These are phyloP conservation scores for Sinhomidia bicolor DNA, from an alignment of 2,888 invertebrate genomes.

Conservation along the genomic window DNA sequence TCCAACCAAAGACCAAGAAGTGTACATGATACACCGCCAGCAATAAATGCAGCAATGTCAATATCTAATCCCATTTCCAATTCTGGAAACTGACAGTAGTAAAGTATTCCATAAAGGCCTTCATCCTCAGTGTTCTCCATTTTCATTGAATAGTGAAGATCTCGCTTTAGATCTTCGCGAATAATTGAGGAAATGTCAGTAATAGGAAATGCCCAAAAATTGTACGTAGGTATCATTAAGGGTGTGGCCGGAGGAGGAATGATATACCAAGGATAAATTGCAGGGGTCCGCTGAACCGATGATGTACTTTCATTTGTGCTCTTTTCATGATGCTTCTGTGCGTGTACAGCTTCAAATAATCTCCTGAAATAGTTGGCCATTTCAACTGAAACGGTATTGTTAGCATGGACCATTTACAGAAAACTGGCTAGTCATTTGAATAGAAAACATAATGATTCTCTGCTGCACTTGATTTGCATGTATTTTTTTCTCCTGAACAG, in stretches of 20 bases:
- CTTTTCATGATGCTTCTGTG: background rate
- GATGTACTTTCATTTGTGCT: background rate
- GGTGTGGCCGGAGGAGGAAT: slow-evolving; percentile 2
- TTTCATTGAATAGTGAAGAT: slow-evolving; percentile 26
- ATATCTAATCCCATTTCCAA: slow-evolving; percentile 40
- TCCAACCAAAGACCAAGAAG: slow-evolving; percentile 47
- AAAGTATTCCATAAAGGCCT: slow-evolving; percentile 51
- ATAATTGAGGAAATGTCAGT: background rate
- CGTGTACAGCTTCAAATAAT: slow-evolving; percentile 3
- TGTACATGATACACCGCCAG: slow-evolving; percentile 40
- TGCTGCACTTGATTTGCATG: no score
- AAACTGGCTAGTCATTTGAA: no score
- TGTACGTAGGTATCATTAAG: no score
- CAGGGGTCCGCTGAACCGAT: background rate
- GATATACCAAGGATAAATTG: slow-evolving; percentile 15
- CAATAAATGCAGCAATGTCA: slow-evolving; percentile 39
- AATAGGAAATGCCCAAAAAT: background rate
- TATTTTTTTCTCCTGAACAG: no score
- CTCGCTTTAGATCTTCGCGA: background rate
- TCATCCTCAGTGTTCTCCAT: slow-evolving; percentile 39
- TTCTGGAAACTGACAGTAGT: slow-evolving; percentile 46
- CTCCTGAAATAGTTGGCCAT: slow-evolving; percentile 33
- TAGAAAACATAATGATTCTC: no score
- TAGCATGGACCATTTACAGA: no score
- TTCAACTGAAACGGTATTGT: no score